These are phyloP conservation scores for Watsonalla cultraria DNA, from an alignment of 2,888 invertebrate genomes.

Conservation along the genomic window DNA sequence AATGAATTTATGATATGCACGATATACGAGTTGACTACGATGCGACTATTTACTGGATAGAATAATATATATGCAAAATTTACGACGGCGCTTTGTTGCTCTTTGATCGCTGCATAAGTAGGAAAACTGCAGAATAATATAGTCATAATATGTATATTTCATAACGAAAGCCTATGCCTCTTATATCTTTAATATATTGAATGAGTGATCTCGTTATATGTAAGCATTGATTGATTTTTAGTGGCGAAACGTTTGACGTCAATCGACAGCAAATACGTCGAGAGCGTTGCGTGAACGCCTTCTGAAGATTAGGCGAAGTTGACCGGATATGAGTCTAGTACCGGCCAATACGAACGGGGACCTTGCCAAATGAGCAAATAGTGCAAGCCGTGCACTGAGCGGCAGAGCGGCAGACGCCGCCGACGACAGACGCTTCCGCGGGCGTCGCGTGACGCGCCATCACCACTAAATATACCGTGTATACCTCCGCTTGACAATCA, in stretches of 20 bases:
- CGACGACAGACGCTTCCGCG: slow-evolving; percentile 61
- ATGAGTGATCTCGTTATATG: neutral
- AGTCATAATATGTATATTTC: neutral
- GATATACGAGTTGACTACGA: too few relatives aligned
- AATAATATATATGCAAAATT: too few relatives aligned
- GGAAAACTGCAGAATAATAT: too few relatives aligned
- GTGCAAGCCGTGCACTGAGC: slow-evolving; percentile 25
- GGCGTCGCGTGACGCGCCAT: slow-evolving; percentile 38
- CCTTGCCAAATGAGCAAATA: slow-evolving; percentile 29
- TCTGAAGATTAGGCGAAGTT: slow-evolving; percentile 14
- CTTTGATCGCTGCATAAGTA: too few relatives aligned
- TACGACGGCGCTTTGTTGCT: too few relatives aligned
- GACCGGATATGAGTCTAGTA: slow-evolving; percentile 31
- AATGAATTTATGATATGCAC: too few relatives aligned
- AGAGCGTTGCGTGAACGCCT: slow-evolving; percentile 10
- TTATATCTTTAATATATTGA: neutral
- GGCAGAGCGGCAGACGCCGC: slow-evolving; percentile 25
- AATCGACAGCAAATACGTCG: slow-evolving; percentile 12
- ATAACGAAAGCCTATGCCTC: neutral
- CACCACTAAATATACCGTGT: slow-evolving; percentile 59
- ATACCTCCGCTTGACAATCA: slow-evolving; percentile 36
- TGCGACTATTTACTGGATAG: too few relatives aligned
- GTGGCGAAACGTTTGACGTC: slow-evolving; percentile 15
- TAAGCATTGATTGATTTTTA: neutral
- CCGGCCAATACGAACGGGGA: slow-evolving; percentile 17